phyloP scores from a whole-genome alignment of 35 echinoderm and acorn worm species.

The Nesometra sesokonis region DNA sequence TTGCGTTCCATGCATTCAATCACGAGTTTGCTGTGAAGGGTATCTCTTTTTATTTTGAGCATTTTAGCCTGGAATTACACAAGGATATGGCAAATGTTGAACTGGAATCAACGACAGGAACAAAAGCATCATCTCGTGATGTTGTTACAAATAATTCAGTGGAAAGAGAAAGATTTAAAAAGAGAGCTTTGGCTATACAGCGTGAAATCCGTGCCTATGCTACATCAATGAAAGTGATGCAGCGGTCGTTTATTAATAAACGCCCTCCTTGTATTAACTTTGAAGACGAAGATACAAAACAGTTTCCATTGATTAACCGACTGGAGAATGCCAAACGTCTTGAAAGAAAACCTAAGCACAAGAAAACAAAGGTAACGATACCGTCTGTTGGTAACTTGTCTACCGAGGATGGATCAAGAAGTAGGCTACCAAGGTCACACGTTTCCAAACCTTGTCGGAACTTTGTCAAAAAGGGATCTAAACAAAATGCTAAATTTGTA shows the following conservation, averaged over 20 bases:
- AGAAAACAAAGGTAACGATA: neutral
- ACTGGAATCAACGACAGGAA: neutral
- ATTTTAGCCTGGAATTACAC: no score
- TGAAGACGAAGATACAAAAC: neutral
- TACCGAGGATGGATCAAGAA: neutral
- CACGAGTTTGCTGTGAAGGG: neutral
- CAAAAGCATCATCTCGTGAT: neutral
- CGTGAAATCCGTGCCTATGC: neutral
- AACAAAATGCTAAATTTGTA: no score
- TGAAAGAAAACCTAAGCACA: neutral
- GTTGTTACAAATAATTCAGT: neutral
- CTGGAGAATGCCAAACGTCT: neutral
- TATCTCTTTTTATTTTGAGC: neutral
- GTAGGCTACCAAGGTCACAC: no score
- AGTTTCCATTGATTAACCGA: neutral
- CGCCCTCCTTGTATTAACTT: neutral
- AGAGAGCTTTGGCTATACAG: neutral
- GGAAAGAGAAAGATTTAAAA: neutral
- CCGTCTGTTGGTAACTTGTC: neutral
- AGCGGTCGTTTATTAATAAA: neutral
- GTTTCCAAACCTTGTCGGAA: no score
- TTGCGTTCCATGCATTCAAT: neutral
- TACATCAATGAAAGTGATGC: neutral
- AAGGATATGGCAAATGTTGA: neutral
- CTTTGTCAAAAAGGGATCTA: no score